These are phyloP conservation scores for Ahaetulla prasina DNA, from an alignment of 2,113 vertebrate genomes.

Conservation along the genomic window DNA sequence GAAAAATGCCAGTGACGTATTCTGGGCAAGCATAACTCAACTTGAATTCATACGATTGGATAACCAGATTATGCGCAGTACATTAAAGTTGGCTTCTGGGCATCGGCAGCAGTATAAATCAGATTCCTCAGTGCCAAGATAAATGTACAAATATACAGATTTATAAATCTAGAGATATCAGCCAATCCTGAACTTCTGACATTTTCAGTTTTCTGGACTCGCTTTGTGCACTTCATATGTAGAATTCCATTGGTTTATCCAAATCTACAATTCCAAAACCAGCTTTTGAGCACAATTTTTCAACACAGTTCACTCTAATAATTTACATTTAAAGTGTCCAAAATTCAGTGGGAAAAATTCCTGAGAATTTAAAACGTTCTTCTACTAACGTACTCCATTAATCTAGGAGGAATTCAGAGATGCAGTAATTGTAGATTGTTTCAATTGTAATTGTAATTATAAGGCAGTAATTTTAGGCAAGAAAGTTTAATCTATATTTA, in stretches of 20 bases:
- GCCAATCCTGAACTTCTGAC: slow-evolving; percentile 17
- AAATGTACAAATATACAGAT: slow-evolving; percentile 15
- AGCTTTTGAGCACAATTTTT: neutral
- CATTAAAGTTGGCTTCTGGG: slow-evolving; percentile 19
- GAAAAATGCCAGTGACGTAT: neutral
- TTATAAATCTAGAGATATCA: neutral
- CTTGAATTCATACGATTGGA: slow-evolving; percentile 4
- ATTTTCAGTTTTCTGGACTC: slow-evolving; percentile 1
- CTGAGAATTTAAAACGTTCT: neutral
- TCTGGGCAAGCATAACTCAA: neutral
- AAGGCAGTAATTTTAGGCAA: neutral
- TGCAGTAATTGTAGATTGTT: neutral
- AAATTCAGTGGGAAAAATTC: neutral
- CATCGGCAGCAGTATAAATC: neutral
- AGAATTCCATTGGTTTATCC: neutral
- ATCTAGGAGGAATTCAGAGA: neutral
- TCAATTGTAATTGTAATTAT: neutral
- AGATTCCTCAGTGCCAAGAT: slow-evolving; percentile 8
- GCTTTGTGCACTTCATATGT: neutral
- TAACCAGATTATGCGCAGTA: slow-evolving; percentile 20
- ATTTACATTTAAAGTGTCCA: neutral
- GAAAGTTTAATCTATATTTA: neutral
- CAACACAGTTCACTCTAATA: neutral
- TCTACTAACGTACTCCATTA: neutral
- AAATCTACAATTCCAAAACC: neutral